phyloP scores from a whole-genome alignment of 1,140 invertebrate species.

The Euwallacea fornicatus region DNA sequence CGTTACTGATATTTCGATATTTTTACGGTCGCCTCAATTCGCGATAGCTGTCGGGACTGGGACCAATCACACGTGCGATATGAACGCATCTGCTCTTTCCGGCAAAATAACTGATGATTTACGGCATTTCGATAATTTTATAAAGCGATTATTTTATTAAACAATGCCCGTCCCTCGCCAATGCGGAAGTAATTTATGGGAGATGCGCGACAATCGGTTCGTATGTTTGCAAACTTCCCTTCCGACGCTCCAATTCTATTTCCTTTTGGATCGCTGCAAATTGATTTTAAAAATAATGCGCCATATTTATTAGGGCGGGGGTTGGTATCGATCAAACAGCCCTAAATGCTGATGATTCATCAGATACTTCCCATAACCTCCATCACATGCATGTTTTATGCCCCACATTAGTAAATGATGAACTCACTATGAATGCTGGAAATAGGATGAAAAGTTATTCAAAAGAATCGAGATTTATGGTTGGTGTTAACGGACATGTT shows the following conservation, averaged over 20 bases:
- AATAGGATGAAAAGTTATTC: no score
- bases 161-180: conserved; percentile 41
- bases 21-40: conserved; percentile 35
- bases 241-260: conserved; percentile 28
- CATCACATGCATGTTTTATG: no score
- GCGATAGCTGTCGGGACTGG: conserved; percentile 28
- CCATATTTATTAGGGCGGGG: background rate
- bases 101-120: conserved; percentile 46
- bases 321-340: no score
- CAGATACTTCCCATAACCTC: no score
- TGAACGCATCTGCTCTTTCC: conserved; percentile 49
- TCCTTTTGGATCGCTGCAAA: conserved; percentile 18
- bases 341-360: no score
- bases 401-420: no score
- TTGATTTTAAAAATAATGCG: conserved; percentile 29
- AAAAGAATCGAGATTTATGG: no score
- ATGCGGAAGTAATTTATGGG: conserved; percentile 43
- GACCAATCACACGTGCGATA: conserved; percentile 37
- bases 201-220: conserved; percentile 42
- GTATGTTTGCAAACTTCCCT: conserved; percentile 35
- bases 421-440: no score
- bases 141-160: conserved; percentile 51
- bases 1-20: conserved; percentile 36
- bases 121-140: conserved; percentile 50
- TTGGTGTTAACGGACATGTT: no score